These are phyloP conservation scores for Emesis russula DNA, from an alignment of 2,888 invertebrate genomes.

Conservation along the genomic window DNA sequence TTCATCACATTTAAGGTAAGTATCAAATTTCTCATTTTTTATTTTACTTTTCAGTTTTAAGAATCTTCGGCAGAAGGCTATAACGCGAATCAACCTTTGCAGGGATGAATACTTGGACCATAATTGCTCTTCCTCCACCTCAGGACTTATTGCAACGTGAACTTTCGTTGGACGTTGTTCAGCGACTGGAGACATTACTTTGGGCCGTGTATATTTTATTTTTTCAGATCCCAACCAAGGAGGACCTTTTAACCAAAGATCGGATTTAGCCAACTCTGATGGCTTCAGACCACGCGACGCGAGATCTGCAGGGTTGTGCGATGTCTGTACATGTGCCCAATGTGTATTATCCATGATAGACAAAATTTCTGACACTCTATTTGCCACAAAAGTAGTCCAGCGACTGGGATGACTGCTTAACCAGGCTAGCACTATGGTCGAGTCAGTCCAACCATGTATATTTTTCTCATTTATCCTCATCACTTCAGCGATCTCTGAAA, in stretches of 20 bases:
- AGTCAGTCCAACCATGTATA: slow-evolving; percentile 79
- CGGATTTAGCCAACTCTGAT: not conserved
- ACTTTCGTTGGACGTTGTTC: not conserved
- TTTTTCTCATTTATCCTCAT: slow-evolving; percentile 36
- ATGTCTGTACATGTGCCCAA: slow-evolving; percentile 28
- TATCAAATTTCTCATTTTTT: not conserved
- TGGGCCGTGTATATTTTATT: not conserved
- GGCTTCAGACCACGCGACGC: slow-evolving; percentile 34
- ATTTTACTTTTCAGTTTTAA: slow-evolving; percentile 20
- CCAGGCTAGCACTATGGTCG: slow-evolving; percentile 68
- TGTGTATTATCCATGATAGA: slow-evolving; percentile 20
- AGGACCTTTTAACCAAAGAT: not conserved
- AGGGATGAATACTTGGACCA: slow-evolving; percentile 59
- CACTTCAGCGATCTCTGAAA: slow-evolving; percentile 35
- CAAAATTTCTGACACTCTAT: slow-evolving; percentile 75
- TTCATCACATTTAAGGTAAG: slow-evolving; percentile 6
- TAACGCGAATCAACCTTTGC: slow-evolving; percentile 44
- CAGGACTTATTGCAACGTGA: not conserved
- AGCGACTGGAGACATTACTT: not conserved
- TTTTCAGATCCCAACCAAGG: not conserved
- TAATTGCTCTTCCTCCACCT: slow-evolving; percentile 29
- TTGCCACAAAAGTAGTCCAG: slow-evolving; percentile 69
- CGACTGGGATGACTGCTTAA: slow-evolving; percentile 54
- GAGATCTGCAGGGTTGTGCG: slow-evolving; percentile 54
- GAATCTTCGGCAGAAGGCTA: slow-evolving; percentile 67